Conservation (phyloP, 92 coral and sea anemone genomes). For the Micromussa lordhowensis region DNA sequence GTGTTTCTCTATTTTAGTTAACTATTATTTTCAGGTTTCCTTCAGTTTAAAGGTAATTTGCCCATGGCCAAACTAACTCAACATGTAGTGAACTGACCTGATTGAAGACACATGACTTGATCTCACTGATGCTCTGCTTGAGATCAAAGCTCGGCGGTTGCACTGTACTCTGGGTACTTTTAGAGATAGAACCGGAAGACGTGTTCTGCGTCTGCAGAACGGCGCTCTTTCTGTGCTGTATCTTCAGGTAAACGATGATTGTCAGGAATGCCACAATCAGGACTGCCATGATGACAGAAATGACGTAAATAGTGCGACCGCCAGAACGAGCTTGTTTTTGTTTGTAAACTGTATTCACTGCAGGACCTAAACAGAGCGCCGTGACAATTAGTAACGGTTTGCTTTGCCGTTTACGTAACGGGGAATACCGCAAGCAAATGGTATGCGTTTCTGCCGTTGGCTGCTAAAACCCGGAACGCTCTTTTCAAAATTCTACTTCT, state of each 20-base stretch:
- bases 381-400: neutral
- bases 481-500: too few species aligned
- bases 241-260: constrained; percentile 90
- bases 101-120: constrained; percentile 89
- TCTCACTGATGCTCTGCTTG: constrained; percentile 84
- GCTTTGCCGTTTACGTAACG: too few species aligned
- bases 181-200: constrained; percentile 91
- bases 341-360: neutral
- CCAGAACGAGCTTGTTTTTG: neutral
- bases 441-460: too few species aligned
- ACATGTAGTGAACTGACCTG: too few species aligned
- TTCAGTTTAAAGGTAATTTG: too few species aligned
- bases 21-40: too few species aligned
- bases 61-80: too few species aligned
- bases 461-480: too few species aligned
- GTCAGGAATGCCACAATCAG: constrained; percentile 89
- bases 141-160: constrained; percentile 86
- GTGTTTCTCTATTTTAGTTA: too few species aligned
- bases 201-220: constrained; percentile 76
- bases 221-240: constrained; percentile 86
- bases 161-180: constrained; percentile 92
- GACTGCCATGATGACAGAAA: constrained; percentile 92
- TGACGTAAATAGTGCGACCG: constrained; percentile 88
- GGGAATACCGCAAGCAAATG: too few species aligned
- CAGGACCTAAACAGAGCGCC: constrained; percentile 1